Base-by-base conservation (phyloP, 53 echinoderm and acorn worm species). In the Antedon mediterranea region DNA sequence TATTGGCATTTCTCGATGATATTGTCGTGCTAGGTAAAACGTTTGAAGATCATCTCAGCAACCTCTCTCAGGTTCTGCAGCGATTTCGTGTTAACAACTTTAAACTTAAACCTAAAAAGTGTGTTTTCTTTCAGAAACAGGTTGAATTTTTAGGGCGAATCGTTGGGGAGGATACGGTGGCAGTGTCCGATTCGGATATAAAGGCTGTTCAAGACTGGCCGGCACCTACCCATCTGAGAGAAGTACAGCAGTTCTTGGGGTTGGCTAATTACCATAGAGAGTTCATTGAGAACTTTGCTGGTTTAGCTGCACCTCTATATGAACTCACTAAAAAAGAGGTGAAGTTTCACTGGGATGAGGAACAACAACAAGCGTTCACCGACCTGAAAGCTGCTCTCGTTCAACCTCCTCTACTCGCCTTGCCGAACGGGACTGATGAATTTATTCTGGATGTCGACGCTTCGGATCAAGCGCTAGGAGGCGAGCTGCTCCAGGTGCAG, bases 181-280 rank as follows among this genome's bases (percentile, higher is more conserved):
- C 75, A 73, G n/a, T n/a, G n/a, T n/a, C n/a, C n/a, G n/a, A n/a
- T n/a, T n/a, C n/a, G n/a, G n/a, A n/a, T n/a, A n/a, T 88, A 4
- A 71, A 78, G 9, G 71, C 82, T 13, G 85, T 85, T 18, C 44
- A 75, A 18, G 74, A 76, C 33, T 90, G 84, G 86, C 84, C 90
- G 11, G 72, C 44, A 6, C 90, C 87, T 0, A 14, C 9, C 32
- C 81, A 34, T 31, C 82, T 82, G 18, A 85, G 82, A 73, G 43
- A 89, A 7, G 82, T 89, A 71, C 85, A 89, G 57, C 80, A 78
- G 34, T 89, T 89, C 34, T 34, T 88, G 0, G 88, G 88, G 5
- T 76, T 89, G 44, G 85, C 78, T 3, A 89, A 89, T 37, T 87
- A 87, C 31, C 84, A 87, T 71, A 75, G 87, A 73, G 13, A 31